Base-by-base conservation (phyloP, 2,797 vertebrate species). In the Remorina albescens region DNA sequence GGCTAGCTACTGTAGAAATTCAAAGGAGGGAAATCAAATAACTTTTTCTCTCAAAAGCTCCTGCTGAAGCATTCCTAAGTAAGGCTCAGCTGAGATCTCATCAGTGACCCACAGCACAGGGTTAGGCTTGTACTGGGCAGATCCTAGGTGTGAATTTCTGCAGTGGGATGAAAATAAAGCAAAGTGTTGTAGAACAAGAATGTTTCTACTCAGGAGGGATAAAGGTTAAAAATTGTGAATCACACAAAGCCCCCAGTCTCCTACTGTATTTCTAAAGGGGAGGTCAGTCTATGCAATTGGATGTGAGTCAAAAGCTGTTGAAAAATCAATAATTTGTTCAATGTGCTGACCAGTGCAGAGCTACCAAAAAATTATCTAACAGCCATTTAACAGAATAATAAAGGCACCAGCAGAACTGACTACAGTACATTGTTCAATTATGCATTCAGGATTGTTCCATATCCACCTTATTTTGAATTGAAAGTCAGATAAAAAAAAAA, bases 141-240 rank as follows among this genome's bases (percentile, higher is more conserved):
- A 37, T 85, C 63, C 63, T 32, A 63, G 49, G 59, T 86, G 70
- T 69, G 42, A 63, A 62, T 70, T 19, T 76, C 54, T 72, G 63
- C 41, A 71, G 58, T 49, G 71, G 64, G 56, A 82, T 73, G 63
- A 86, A 86, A 75, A 58, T 56, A 67, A 78, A 57, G 60, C 18
- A 36, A 77, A 44, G 28, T 23, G 5, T 30, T 71, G 70, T 46
- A 77, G 67, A 71, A 60, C 50, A 34, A 21, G 25, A 49, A 53
- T 57, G 67, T 80, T 69, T 80, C 44, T 60, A 47, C 59, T 74
- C 55, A 16, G 28, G 47, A 34, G 54, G 44, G 49, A 80, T 19
- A 73, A 79, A 53, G 67, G 63, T 83, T 67, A 57, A 19, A 78
- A 85, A 74, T 28, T 55, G 11, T 50, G 59, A n/a, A 51, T 54